These are phyloP conservation scores for Mechanitis messenoides DNA, from an alignment of 2,888 invertebrate genomes.

Conservation along the genomic window DNA sequence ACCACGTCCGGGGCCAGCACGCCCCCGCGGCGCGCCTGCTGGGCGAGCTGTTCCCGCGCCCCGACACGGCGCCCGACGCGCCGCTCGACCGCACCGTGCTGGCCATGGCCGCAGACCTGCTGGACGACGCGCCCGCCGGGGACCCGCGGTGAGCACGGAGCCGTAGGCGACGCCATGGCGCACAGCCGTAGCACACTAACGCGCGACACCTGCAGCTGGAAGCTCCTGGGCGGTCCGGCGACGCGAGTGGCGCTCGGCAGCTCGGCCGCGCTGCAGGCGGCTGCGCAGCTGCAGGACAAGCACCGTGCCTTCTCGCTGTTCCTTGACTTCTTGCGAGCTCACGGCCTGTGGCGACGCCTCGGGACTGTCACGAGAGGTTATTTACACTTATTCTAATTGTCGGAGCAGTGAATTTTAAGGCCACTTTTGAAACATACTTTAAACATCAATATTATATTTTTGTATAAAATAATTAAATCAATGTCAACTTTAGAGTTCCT, in stretches of 20 bases:
- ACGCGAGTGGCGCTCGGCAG: constrained; percentile 78
- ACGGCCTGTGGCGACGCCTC: constrained; percentile 81
- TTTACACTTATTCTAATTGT: neutral
- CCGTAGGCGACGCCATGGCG: neutral
- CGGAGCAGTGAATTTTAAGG: too few species aligned
- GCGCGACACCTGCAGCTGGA: constrained; percentile 49
- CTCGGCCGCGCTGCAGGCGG: constrained; percentile 88
- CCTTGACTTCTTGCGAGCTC: constrained; percentile 83
- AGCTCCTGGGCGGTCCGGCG: constrained; percentile 38
- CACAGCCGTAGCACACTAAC: neutral
- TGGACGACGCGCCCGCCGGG: constrained; percentile 91
- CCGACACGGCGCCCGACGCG: constrained; percentile 47
- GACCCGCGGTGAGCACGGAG: constrained; percentile 79
- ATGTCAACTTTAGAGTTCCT: too few species aligned
- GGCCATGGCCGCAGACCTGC: constrained; percentile 82
- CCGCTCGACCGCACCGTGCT: constrained; percentile 58
- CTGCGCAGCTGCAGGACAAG: constrained; percentile 92
- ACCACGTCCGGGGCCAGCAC: constrained; percentile 77
- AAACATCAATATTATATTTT: too few species aligned
- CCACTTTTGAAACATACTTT: too few species aligned
- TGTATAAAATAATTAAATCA: too few species aligned
- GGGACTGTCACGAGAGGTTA: constrained; percentile 44
- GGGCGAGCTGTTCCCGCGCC: constrained; percentile 46
- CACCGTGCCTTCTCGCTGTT: constrained; percentile 86
- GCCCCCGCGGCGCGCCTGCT: neutral